A percentile compares a stretch with the other conserved stretches of the same genome.
Evolutionary conservation across 2,888 invertebrate genomes (phyloP).

Genomic region (Dorcus hopei): DNA sequence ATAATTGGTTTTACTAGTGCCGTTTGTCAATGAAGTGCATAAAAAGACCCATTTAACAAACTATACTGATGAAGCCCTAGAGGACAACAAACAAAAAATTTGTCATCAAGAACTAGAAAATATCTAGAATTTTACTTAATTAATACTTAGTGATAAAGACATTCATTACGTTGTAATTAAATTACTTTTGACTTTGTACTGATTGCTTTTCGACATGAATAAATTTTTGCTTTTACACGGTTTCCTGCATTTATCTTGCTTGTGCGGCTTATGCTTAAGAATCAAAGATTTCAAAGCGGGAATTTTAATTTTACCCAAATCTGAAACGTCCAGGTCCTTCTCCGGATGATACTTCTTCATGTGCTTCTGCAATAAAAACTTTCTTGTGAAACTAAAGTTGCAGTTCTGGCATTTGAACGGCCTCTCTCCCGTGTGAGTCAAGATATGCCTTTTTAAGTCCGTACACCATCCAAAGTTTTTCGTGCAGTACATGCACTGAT

Average conservation of each 20-base stretch:
- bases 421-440: conserved; percentile 48
- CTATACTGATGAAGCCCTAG: too few species aligned
- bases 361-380: conserved; percentile 48
- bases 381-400: conserved; percentile 44
- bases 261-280: conserved; percentile 25
- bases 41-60: too few species aligned
- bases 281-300: conserved; percentile 34
- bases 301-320: conserved; percentile 21
- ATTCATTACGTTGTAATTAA: conserved; percentile 4
- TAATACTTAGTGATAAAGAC: too few species aligned
- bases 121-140: too few species aligned
- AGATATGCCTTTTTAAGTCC: conserved; percentile 47
- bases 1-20: too few species aligned
- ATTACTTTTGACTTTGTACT: conserved; percentile 16
- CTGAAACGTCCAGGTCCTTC: conserved; percentile 3
- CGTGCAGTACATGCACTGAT: conserved; percentile 42
- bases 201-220: conserved; percentile 15
- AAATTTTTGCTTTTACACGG: too few species aligned
- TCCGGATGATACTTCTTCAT: conserved; percentile 38
- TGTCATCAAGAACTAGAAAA: too few species aligned
- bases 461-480: conserved; percentile 49
- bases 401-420: conserved; percentile 46
- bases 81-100: too few species aligned
- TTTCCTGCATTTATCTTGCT: conserved; percentile 27
- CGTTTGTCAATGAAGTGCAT: too few species aligned